Evolutionary conservation across 1,140 invertebrate genomes (phyloP).

Genomic region (Palaemon carinicauda): DNA sequence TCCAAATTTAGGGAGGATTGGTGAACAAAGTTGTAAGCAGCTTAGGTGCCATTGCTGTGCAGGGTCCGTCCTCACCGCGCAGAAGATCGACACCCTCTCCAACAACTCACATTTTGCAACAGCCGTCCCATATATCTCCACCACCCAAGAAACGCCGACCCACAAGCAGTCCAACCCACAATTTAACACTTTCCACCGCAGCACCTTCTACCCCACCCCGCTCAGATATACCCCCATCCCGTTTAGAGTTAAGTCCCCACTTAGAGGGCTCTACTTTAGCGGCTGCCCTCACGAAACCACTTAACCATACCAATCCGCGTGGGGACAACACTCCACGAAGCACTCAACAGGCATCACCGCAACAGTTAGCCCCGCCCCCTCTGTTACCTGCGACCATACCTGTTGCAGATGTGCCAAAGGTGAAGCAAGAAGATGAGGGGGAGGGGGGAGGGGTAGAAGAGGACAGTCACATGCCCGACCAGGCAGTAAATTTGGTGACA

Average conservation of each 20-base stretch:
- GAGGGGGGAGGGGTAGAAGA: conserved; percentile 40
- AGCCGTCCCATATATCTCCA: conserved; percentile 58
- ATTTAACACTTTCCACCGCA: conserved; percentile 52
- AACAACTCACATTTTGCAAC: conserved; percentile 40
- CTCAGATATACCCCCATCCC: conserved; percentile 36
- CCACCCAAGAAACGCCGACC: conserved; percentile 59
- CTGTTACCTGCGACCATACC: conserved; percentile 33
- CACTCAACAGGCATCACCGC: conserved; percentile 29
- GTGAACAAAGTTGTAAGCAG: conserved; percentile 50
- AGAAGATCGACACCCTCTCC: conserved; percentile 44
- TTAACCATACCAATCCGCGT: conserved; percentile 33
- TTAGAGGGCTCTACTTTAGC: conserved; percentile 57
- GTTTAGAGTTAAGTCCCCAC: conserved; percentile 43
- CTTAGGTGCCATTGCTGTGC: conserved; percentile 39
- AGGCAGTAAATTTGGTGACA: conserved; percentile 52
- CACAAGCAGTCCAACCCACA: conserved; percentile 46
- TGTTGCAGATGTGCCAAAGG: conserved; percentile 53
- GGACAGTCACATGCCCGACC: conserved; percentile 39
- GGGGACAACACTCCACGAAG: conserved; percentile 27
- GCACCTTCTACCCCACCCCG: conserved; percentile 51
- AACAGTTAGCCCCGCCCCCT: conserved; percentile 48
- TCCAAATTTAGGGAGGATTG: conserved; percentile 32
- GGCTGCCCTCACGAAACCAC: conserved; percentile 57
- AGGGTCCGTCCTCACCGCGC: conserved; percentile 50
- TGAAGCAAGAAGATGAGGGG: conserved; percentile 56